Evolutionary conservation across 2,888 invertebrate species (phyloP), one percentile per base, ranked within the genome.

Genomic region (Arctia plantaginis): DNA sequence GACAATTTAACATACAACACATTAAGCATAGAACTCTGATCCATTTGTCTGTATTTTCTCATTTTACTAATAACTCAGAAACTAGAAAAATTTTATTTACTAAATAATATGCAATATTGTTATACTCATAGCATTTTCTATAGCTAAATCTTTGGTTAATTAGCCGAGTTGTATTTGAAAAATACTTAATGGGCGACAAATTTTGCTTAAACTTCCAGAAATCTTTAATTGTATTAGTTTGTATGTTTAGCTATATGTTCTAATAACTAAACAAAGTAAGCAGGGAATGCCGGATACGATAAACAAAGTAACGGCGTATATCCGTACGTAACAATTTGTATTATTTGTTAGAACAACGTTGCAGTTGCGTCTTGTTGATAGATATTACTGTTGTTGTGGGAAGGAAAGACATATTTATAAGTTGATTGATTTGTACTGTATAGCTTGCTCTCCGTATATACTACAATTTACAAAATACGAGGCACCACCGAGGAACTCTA

Each of bases 231-330:
- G 13, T 59, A 59, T n/a, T 27, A 51, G 51, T 51, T 51, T 18
- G 55, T 59, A 27, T 59, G n/a, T 51, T 51, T 23, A 51, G 51
- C 47, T 20, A 47, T 47, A 66, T 66, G n/a, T 66, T n/a, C 41
- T 66, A 20, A 41, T 66, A 41, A n/a, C 4, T 6, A 66, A 66
- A 66, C 23, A 66, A 23, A 35, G 41, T 66, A 66, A 20, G 55
- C 69, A n/a, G 30, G 35, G 27, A 30, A 44, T 47, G 47, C 41
- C 82, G 77, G 77, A 84, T 82, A 82, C 76, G 66, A 69, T 82
- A 79, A 76, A 81, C 75, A 75, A 71, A 69, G 64, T 84, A 83
- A 83, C 84, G 79, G 82, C 68, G 55, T 72, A 39, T 74, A 74
- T 79, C 79, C 79, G 73, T 75, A 72, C 64, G 67, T 47, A 75